Conservation (phyloP, 2,113 vertebrate species). For the Brachyistius frenatus region DNA sequence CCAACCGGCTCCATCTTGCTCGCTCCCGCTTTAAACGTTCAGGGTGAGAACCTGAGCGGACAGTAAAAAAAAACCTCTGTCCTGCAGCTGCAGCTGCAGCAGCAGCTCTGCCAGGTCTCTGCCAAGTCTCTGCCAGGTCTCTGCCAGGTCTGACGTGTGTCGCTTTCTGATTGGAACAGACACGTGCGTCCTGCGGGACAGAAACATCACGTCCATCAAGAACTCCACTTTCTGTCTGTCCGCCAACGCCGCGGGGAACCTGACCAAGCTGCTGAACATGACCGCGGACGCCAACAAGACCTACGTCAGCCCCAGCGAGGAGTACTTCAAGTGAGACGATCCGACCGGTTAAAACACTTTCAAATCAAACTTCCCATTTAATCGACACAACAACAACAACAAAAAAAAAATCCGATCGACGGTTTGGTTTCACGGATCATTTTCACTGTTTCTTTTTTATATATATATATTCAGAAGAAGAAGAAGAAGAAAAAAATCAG, state of each 20-base stretch:
- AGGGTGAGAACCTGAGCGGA: conserved; percentile 9
- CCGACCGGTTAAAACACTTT: no score
- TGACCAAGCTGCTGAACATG: conserved; percentile 92
- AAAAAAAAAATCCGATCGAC: not conserved
- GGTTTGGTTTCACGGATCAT: not conserved
- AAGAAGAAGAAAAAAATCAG: no score
- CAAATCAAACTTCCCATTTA: no score
- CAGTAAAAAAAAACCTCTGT: conserved; percentile 26
- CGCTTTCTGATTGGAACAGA: conserved; percentile 85
- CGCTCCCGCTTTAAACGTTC: not conserved
- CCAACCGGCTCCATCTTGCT: conserved; percentile 31
- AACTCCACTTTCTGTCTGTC: conserved; percentile 95
- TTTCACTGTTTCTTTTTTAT: not conserved
- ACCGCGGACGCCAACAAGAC: conserved; percentile 89
- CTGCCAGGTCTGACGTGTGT: conserved; percentile 51
- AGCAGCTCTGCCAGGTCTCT: conserved; percentile 23
- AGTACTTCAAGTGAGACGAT: conserved; percentile 97
- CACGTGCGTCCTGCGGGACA: conserved; percentile 91
- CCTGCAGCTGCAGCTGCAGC: conserved; percentile 9
- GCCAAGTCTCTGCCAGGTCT: conserved; percentile 27
- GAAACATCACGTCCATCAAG: conserved; percentile 91
- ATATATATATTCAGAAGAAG: no score
- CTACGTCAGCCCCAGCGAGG: conserved; percentile 97
- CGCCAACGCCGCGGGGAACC: conserved; percentile 89
- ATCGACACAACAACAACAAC: no score